Evolutionary conservation across 2,113 vertebrate species (phyloP).

Genomic region (Lonchura striata): DNA sequence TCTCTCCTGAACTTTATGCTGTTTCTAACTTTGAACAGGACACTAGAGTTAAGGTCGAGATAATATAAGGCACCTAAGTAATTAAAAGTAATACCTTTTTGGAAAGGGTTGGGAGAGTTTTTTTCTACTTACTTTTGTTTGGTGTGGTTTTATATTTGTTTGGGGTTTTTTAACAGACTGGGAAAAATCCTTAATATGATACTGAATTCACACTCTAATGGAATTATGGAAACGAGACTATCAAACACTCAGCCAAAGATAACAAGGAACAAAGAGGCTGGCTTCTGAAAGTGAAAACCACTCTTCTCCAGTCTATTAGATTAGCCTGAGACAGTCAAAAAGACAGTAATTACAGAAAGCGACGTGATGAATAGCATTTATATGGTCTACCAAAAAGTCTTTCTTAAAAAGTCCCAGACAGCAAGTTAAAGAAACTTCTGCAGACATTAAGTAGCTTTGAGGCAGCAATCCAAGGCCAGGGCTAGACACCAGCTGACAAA

Average conservation of each 20-base stretch:
- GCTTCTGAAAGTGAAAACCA: constrained; percentile 23
- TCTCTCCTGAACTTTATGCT: background rate
- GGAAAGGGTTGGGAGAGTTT: background rate
- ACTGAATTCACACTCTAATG: constrained; percentile 9
- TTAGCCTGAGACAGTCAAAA: constrained; percentile 3
- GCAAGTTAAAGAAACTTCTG: constrained; percentile 2
- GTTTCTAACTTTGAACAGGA: background rate
- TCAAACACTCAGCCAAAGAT: constrained; percentile 20
- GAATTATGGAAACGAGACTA: constrained; percentile 28
- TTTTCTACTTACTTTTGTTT: background rate
- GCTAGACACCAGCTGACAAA: background rate
- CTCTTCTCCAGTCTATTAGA: constrained; percentile 15
- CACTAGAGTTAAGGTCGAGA: background rate
- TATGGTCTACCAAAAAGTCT: background rate
- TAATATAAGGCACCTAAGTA: background rate
- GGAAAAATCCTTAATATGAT: background rate
- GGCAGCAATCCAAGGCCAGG: background rate
- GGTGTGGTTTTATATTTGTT: constrained; percentile 4
- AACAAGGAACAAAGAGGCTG: constrained; percentile 15
- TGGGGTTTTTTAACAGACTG: background rate
- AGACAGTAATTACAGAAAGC: constrained; percentile 1
- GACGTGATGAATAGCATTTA: background rate
- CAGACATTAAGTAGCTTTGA: background rate
- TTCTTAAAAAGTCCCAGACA: constrained; percentile 25
- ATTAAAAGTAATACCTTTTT: background rate